Percentiles rank a stretch among this genome's conserved stretches.
Evolutionary conservation across 2,888 invertebrate species (phyloP).

Genomic region (Sesamia inferens): DNA sequence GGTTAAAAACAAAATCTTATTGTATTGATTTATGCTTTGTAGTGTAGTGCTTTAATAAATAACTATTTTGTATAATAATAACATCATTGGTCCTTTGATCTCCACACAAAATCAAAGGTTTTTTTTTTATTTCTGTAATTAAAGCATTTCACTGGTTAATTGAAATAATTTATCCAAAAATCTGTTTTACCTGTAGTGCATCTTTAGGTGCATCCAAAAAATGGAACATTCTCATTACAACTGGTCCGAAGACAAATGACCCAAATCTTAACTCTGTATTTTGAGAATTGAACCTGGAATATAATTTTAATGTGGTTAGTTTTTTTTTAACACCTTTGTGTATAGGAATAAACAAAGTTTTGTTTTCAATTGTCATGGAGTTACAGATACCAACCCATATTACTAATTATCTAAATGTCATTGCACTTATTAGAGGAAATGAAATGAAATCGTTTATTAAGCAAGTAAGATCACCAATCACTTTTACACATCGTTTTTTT

Average conservation of each 20-base stretch:
- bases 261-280: conserved; percentile 93
- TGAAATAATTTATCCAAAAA: not conserved
- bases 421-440: too few relatives aligned
- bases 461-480: too few relatives aligned
- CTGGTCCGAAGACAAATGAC: conserved; percentile 95
- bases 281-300: conserved; percentile 92
- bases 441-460: too few relatives aligned
- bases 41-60: not conserved
- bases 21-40: too few relatives aligned
- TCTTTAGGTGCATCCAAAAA: conserved; percentile 92
- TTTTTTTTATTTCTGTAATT: not conserved
- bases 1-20: not conserved
- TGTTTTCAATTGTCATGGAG: too few relatives aligned
- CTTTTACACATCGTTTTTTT: too few relatives aligned
- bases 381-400: too few relatives aligned
- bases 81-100: too few relatives aligned
- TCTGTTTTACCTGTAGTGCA: conserved; percentile 89
- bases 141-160: too few relatives aligned
- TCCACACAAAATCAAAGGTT: not conserved
- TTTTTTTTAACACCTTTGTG: not conserved
- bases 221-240: conserved; percentile 94
- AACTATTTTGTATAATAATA: not conserved
- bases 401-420: too few relatives aligned
- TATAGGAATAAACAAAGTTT: too few relatives aligned
- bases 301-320: not conserved